A percentile compares a stretch with the other conserved stretches of the same genome.
phyloP scores from a whole-genome alignment of 1,140 invertebrate genomes.

The Drosophila sproati region DNA sequence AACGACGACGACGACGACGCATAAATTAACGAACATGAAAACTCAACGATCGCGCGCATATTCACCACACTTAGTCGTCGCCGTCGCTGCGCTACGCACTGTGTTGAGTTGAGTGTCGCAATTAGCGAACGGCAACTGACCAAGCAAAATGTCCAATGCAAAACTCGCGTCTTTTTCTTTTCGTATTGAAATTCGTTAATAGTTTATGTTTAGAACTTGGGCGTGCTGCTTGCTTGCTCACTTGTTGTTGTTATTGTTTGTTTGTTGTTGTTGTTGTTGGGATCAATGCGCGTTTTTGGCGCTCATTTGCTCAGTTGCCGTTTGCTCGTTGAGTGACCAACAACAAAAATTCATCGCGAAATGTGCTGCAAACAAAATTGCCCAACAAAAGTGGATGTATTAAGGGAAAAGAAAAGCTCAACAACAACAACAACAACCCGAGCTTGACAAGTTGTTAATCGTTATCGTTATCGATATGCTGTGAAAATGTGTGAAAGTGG shows the following conservation, averaged over 20 bases:
- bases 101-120: constrained; percentile 35
- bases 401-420: not conserved
- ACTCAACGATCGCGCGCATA: constrained; percentile 31
- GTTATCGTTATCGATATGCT: constrained; percentile 7
- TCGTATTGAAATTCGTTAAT: constrained; percentile 70
- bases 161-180: constrained; percentile 53
- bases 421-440: no score
- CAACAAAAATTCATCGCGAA: constrained; percentile 30
- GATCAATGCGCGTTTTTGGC: constrained; percentile 22
- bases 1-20: constrained; percentile 14
- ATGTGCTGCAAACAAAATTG: constrained; percentile 27
- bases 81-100: constrained; percentile 19
- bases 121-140: constrained; percentile 56
- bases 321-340: constrained; percentile 26
- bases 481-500: constrained; percentile 34
- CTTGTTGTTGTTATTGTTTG: constrained; percentile 31
- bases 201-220: constrained; percentile 77
- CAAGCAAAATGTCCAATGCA: constrained; percentile 48
- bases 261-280: constrained; percentile 29
- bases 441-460: not conserved
- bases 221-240: constrained; percentile 13
- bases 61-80: constrained; percentile 31
- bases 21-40: constrained; percentile 36
- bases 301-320: constrained; percentile 26
- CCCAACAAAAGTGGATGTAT: not conserved